Evolutionary conservation across 2,113 vertebrate genomes (phyloP).

Genomic region (Balaeniceps rex): DNA sequence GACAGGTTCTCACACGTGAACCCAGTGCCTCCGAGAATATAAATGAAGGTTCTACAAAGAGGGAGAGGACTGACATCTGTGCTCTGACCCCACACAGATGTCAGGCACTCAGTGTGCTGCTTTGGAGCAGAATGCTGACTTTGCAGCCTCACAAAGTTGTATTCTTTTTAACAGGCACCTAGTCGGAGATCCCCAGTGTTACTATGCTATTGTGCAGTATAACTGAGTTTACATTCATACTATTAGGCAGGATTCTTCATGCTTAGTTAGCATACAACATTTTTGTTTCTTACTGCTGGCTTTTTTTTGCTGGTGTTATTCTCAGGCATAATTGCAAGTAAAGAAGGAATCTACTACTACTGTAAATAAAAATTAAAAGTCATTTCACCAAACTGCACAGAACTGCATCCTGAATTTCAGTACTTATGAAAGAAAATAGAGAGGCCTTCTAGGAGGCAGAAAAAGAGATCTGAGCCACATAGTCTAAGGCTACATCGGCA

Average conservation of each 20-base stretch:
- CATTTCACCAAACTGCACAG: neutral
- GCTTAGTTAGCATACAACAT: neutral
- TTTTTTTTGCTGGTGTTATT: neutral
- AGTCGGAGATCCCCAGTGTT: neutral
- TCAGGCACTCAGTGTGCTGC: neutral
- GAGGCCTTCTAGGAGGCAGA: neutral
- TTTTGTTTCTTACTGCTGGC: neutral
- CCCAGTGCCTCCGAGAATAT: neutral
- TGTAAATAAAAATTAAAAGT: neutral
- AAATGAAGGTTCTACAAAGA: neutral
- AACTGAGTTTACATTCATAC: neutral
- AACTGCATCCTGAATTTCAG: neutral
- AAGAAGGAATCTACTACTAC: neutral
- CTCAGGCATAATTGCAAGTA: neutral
- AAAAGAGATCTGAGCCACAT: neutral
- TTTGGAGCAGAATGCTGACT: neutral
- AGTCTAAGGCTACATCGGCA: accelerated
- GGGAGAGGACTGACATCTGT: neutral
- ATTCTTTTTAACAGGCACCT: neutral
- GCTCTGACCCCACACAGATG: neutral
- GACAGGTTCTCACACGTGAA: neutral
- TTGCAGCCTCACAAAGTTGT: neutral
- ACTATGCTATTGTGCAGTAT: neutral
- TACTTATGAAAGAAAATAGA: neutral
- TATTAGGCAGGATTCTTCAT: neutral